Evolutionary conservation across 2,888 invertebrate genomes (phyloP), one percentile per base, ranked within the genome.

Genomic region (Muscina levida): DNA sequence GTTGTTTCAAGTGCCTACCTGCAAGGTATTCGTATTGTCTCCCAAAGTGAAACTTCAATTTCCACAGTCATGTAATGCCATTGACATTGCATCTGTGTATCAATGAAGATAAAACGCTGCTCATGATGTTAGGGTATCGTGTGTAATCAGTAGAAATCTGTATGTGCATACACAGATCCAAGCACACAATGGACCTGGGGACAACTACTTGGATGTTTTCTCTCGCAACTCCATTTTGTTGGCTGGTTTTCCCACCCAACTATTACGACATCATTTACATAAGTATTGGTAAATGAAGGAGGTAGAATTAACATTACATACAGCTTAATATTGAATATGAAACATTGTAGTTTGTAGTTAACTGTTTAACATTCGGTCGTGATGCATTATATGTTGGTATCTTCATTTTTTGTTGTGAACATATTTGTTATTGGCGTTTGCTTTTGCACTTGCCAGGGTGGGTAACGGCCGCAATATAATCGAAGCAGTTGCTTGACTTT

Each of bases 41-140:
- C 82, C 79, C 72, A 84, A 86, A 86, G 86, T 85, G 86, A 82
- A 85, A 86, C 88, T 88, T 87, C 85, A 88, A 87, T 87, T 87
- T 88, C 85, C 84, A 85, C 85, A 86, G 86, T 84, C 83, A 82
- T 83, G 80, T 84, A 86, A 85, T 85, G 83, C 84, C 82, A 79
- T 80, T 80, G 79, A 75, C 81, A 74, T 81, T 79, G 81, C 77
- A 72, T 10, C 62, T 37, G 11, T 17, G 19, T 19, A 42, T 62
- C 22, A 42, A 39, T 22, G 39, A 39, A 62, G 42, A 42, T 39
- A 22, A 62, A 42, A 62, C 37, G 42, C 37, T 37, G 37, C 13
- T 62, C 1, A 62, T 19, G 19, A 42, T 42, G 39, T 62, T 42
- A 37, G 39, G 62, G 62, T 44, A 2, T n/a, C 11, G 44, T 56